phyloP scores from a whole-genome alignment of 2,113 vertebrate species.

The Zosterops japonicus region DNA sequence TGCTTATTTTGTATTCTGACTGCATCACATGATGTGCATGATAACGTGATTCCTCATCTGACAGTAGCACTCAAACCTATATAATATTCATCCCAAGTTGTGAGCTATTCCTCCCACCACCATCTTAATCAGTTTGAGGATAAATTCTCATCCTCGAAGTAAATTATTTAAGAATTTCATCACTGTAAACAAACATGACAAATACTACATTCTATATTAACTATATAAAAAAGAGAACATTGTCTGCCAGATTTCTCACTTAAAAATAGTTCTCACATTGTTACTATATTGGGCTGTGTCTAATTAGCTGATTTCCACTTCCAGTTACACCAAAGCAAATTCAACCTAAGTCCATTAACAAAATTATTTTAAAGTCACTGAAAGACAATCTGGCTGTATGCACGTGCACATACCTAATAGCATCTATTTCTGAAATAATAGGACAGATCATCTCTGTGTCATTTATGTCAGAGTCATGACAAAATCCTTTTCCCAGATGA shows the following conservation, averaged over 20 bases:
- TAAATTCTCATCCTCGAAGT: background rate
- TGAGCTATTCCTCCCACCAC: background rate
- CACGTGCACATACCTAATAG: background rate
- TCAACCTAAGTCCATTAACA: background rate
- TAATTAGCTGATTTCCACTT: background rate
- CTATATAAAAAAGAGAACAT: background rate
- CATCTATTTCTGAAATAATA: constrained; percentile 55
- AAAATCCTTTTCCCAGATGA: constrained; percentile 76
- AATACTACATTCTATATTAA: background rate
- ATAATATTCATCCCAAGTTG: background rate
- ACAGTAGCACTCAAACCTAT: background rate
- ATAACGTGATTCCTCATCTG: background rate
- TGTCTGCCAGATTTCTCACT: constrained; percentile 36
- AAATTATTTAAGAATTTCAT: background rate
- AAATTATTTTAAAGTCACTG: background rate
- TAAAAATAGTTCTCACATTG: constrained; percentile 15
- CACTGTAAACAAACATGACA: constrained; percentile 15
- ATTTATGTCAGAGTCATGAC: constrained; percentile 67
- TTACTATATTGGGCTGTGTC: background rate
- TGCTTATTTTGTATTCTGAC: background rate
- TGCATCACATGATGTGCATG: background rate
- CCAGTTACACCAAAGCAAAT: background rate
- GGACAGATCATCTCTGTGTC: constrained; percentile 56
- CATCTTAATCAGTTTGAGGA: background rate
- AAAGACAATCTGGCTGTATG: background rate